Conservation (phyloP, 2,113 vertebrate species). For the Xiphophorus maculatus region DNA sequence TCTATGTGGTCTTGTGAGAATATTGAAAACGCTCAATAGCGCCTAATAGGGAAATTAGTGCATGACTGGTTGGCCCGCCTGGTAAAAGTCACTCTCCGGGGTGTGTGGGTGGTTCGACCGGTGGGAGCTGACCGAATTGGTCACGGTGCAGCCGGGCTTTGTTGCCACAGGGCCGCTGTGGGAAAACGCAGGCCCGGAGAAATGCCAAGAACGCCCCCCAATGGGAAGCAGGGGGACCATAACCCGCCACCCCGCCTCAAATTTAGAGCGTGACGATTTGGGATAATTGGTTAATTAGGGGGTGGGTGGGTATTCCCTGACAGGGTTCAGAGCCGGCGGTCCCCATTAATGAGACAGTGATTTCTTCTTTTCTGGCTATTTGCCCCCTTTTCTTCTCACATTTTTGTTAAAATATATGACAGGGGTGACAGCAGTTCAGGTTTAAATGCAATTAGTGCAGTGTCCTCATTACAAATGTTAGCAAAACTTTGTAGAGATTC, state of each 20-base stretch:
- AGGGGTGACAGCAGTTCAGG: constrained; percentile 37
- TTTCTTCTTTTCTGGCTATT: constrained; percentile 77
- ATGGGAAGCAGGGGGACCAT: constrained; percentile 72
- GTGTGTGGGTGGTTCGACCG: constrained; percentile 85
- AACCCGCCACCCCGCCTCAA: constrained; percentile 81
- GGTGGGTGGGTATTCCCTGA: constrained; percentile 82
- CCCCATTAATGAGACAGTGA: constrained; percentile 92
- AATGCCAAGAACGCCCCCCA: constrained; percentile 81
- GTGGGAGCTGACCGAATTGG: constrained; percentile 89
- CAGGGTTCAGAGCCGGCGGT: constrained; percentile 73
- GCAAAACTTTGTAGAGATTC: too few relatives aligned
- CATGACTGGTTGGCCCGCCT: constrained; percentile 85
- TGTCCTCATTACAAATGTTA: too few relatives aligned
- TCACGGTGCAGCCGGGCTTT: constrained; percentile 89
- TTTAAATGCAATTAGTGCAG: constrained; percentile 53
- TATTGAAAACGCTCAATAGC: constrained; percentile 82
- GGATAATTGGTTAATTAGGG: constrained; percentile 92
- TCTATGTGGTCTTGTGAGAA: constrained; percentile 90
- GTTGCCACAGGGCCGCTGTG: constrained; percentile 82
- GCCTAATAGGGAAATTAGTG: constrained; percentile 90
- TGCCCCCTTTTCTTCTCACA: constrained; percentile 35
- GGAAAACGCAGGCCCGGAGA: constrained; percentile 81
- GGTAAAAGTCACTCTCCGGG: constrained; percentile 81
- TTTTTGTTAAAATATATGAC: constrained; percentile 32
- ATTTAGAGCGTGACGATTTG: constrained; percentile 89